Evolutionary conservation across 1,140 invertebrate genomes (phyloP).

Genomic region (Drosophila yakuba): DNA sequence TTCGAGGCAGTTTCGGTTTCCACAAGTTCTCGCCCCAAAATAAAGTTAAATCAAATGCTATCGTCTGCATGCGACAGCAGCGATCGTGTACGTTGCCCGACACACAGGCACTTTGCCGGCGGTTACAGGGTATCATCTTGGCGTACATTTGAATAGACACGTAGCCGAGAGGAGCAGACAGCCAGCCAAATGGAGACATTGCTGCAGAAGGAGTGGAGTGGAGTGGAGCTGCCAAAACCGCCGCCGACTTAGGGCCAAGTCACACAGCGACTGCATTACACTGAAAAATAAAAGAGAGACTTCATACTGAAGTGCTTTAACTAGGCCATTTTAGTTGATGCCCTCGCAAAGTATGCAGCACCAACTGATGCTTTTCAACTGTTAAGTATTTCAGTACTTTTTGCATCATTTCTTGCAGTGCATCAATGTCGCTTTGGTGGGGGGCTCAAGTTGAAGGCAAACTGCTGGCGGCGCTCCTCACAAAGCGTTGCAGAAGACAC

Average conservation of each 20-base stretch:
- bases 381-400: too few relatives aligned
- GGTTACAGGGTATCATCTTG: constrained; percentile 38
- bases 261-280: constrained; percentile 10
- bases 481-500: constrained; percentile 1
- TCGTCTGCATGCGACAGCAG: not conserved
- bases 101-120: constrained; percentile 1
- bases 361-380: too few relatives aligned
- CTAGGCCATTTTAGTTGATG: too few relatives aligned
- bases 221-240: constrained; percentile 22
- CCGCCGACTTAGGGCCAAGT: constrained; percentile 19
- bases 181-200: constrained; percentile 47
- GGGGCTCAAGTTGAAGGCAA: constrained; percentile 35
- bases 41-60: constrained; percentile 9
- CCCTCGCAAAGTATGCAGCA: too few relatives aligned
- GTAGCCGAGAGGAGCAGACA: constrained; percentile 31
- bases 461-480: constrained; percentile 27
- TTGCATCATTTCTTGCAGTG: not conserved
- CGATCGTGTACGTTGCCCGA: not conserved
- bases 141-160: constrained; percentile 54
- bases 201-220: constrained; percentile 1
- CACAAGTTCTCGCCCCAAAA: constrained; percentile 1
- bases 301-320: too few relatives aligned
- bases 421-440: constrained; percentile 2
- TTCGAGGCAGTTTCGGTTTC: constrained; percentile 7
- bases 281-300: constrained; percentile 1